Evolutionary conservation across 1,140 invertebrate species (phyloP).

Genomic region (Callitettix versicolor): DNA sequence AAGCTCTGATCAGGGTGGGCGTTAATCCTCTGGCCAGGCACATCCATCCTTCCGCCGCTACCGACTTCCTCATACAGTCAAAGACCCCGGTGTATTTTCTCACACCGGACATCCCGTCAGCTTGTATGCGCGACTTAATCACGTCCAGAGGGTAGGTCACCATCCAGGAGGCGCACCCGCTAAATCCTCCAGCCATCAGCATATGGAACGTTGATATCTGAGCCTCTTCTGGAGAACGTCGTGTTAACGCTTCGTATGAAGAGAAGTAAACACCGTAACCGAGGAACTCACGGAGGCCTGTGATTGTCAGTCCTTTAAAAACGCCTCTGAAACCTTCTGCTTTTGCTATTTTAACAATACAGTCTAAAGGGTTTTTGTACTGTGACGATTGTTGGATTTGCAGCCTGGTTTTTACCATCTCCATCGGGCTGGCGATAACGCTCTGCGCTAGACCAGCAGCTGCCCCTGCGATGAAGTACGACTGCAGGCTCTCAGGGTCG

Average conservation of each 20-base stretch:
- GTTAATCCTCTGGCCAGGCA: constrained; percentile 60
- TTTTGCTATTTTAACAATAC: constrained; percentile 49
- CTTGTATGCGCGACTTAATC: constrained; percentile 78
- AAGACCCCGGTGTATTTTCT: constrained; percentile 50
- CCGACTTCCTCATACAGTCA: constrained; percentile 60
- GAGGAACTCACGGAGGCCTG: constrained; percentile 62
- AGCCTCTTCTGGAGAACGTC: constrained; percentile 20
- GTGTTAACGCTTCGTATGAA: constrained; percentile 59
- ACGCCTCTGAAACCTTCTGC: constrained; percentile 54
- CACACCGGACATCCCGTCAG: constrained; percentile 43
- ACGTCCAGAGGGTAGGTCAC: constrained; percentile 81
- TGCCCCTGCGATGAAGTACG: constrained; percentile 62
- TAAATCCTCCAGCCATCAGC: constrained; percentile 66
- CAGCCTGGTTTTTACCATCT: constrained; percentile 68
- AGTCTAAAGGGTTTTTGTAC: constrained; percentile 47
- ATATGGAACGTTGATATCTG: constrained; percentile 40
- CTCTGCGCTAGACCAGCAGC: constrained; percentile 66
- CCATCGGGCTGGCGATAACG: constrained; percentile 73
- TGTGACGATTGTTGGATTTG: constrained; percentile 33
- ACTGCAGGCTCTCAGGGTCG: constrained; percentile 44
- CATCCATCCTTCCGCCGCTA: constrained; percentile 51
- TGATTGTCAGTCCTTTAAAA: constrained; percentile 64
- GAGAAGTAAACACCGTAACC: constrained; percentile 61
- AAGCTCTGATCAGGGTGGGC: constrained; percentile 71
- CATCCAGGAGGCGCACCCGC: constrained; percentile 77